Evolutionary conservation across 2,113 vertebrate genomes (phyloP).

Genomic region (Motacilla tschutschensis): DNA sequence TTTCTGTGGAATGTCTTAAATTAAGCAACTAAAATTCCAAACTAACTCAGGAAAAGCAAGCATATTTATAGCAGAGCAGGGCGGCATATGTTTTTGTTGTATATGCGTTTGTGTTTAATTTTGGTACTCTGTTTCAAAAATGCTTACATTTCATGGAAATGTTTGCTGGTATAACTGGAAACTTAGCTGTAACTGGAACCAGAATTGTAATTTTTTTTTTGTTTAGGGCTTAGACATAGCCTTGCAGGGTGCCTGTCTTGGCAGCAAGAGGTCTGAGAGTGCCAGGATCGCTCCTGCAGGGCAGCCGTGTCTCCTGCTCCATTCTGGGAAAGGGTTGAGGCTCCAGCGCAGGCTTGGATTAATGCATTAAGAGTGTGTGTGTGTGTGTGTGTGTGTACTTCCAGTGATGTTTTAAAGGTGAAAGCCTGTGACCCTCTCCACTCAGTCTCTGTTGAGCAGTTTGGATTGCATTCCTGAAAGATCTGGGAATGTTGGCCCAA

Average conservation of each 20-base stretch:
- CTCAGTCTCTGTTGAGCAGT: neutral
- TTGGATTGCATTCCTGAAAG: neutral
- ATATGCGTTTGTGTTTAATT: neutral
- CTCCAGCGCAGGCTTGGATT: neutral
- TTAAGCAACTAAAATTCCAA: neutral
- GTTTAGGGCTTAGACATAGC: neutral
- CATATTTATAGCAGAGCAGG: neutral
- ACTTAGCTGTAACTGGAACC: neutral
- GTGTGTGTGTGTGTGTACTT: fast-evolving
- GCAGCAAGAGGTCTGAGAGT: fast-evolving
- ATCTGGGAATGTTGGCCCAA: neutral
- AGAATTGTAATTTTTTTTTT: neutral
- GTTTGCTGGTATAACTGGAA: neutral
- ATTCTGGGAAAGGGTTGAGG: neutral
- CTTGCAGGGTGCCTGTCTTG: neutral
- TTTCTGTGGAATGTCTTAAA: neutral
- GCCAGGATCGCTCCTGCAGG: neutral
- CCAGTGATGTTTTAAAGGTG: neutral
- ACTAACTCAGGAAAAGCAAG: neutral
- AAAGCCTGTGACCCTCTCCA: neutral
- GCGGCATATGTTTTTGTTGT: neutral
- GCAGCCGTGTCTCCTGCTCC: fast-evolving
- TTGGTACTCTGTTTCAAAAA: neutral
- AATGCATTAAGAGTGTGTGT: fast-evolving
- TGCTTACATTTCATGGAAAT: fast-evolving